Evolutionary conservation across 2,888 invertebrate genomes (phyloP), one percentile per base, ranked within the genome.

Genomic region (Hydriomena furcata): DNA sequence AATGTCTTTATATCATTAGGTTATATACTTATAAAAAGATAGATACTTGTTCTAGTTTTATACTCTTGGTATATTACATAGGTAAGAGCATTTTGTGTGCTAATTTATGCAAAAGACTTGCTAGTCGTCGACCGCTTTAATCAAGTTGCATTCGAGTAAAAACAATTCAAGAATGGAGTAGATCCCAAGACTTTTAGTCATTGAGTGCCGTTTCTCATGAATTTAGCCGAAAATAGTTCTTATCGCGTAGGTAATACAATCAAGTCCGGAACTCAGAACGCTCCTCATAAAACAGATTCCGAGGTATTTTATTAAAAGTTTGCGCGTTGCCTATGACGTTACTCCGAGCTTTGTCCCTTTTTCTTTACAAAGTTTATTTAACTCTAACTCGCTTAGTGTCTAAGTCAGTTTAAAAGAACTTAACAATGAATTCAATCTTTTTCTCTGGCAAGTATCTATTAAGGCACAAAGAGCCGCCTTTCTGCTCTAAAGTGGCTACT

Each of bases 261-360:
- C 44, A 34, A 32, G 20, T 12, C 43, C 25, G 52, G 60, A 58
- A 65, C 53, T 57, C 51, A 38, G 42, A 50, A 58, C 43, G 60
- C 59, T 58, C 61, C 61, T 58, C 61, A 65, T 63, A 64, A 67
- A 64, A 68, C 65, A 63, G 64, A 72, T 71, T 70, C 51, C 61
- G 52, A 73, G 71, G 65, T 65, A 65, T 72, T 72, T 74, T 74
- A 73, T 71, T 75, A 70, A 73, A 77, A 73, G 66, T 76, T 74
- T 45, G 60, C 66, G 67, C 66, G 66, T 67, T 70, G 69, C 60
- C 69, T 66, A 68, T 75, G 68, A 70, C 65, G 53, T 63, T 66
- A 63, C 63, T 58, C 58, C 64, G 49, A 63, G 65, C 65, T 68
- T 68, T 68, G 62, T 61, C 52, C 56, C 56, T 59, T 68, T 71